Conservation (phyloP, 2,888 invertebrate species). For the Vannuccia rotundouncinata region DNA sequence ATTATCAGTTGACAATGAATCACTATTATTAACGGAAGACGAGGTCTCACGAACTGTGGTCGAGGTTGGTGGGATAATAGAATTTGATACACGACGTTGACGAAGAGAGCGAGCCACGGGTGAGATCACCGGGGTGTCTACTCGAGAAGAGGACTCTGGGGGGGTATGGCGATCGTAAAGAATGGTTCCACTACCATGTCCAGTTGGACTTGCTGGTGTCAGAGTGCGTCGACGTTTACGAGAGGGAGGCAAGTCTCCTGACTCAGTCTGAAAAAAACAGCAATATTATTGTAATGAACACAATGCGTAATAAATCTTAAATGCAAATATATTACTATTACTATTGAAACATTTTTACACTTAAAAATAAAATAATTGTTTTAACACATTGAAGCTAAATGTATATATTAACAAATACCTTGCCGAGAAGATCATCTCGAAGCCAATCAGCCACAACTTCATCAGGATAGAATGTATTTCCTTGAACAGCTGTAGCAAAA, state of each 20-base stretch:
- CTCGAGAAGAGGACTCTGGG: not conserved
- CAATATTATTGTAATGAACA: too few species aligned
- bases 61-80: not conserved
- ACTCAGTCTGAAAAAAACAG: not conserved
- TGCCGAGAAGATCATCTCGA: not conserved
- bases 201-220: not conserved
- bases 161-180: not conserved
- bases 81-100: not conserved
- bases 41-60: too few species aligned
- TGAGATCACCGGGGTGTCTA: not conserved
- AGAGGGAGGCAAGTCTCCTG: not conserved
- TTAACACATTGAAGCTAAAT: too few species aligned
- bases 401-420: too few species aligned
- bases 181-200: not conserved
- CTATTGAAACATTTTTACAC: too few species aligned
- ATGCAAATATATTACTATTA: too few species aligned
- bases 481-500: constrained; percentile 3
- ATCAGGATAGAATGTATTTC: not conserved
- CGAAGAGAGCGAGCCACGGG: constrained; percentile 3
- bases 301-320: too few species aligned
- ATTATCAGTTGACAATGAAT: too few species aligned
- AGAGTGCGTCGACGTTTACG: constrained; percentile 8
- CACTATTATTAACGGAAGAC: too few species aligned
- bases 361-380: too few species aligned
- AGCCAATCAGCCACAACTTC: constrained; percentile 15